Evolutionary conservation across 2,888 invertebrate genomes (phyloP), one percentile per base, ranked within the genome.

Genomic region (Lordiphosa fenestrarum): DNA sequence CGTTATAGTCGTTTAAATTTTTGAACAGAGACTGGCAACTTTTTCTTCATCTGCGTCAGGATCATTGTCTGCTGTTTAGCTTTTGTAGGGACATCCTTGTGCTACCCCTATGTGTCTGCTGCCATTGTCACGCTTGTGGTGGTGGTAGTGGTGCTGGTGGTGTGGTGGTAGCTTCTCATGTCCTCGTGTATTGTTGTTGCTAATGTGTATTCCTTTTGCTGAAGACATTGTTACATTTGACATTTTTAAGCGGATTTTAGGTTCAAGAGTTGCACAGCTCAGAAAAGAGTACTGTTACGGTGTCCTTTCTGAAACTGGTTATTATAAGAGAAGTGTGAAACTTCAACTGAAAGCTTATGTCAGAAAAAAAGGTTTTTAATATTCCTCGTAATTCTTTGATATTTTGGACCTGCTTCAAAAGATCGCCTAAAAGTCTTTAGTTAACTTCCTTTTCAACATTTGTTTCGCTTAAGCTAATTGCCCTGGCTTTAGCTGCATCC

Each of bases 191-290:
- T 59, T 61, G 59, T 59, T 56, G 56, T 64, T 55, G 39, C 65
- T 64, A 55, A 62, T 62, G 62, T 50, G 40, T 35, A 58, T 13
- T 38, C n/a, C 13, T 36, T 25, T 19, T 35, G 30, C 53, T 23
- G 12, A 47, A 44, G 40, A 46, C 61, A 46, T 60, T 60, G 60
- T 60, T 52, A 60, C 40, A 51, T 60, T 60, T 51, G 60, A 60
- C 30, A 61, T 62, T 60, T 60, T 21, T 61, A 61, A 60, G 61
- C 62, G 53, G 39, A 61, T 61, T 60, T 60, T 35, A 21, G 12
- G 40, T 21, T 6, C 9, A 40, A 40, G n/a, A 19, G 39, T 15
- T 39, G 15, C 19, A 39, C 5, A 10, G 10, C 2, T 6, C 6
- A 25, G 25, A 6, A 25, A 25, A 25, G 25, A 6, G 6, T 6